Conservation (phyloP, 64 coral and sea anemone species). For the Stichodactyla mertensii region DNA sequence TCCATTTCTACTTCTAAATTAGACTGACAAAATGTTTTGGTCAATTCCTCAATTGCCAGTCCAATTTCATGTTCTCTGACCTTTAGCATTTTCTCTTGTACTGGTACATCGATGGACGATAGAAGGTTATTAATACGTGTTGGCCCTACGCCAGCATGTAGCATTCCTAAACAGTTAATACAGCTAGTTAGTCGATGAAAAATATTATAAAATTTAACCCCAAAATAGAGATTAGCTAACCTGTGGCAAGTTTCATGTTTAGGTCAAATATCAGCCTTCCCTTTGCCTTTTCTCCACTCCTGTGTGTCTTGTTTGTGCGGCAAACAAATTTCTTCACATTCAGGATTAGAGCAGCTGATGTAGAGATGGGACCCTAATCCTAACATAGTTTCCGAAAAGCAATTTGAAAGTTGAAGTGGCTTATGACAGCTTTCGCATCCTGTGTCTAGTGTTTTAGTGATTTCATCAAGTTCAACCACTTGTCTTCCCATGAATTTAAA, state of each 20-base stretch:
- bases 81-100: slow-evolving; percentile 18
- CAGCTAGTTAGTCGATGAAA: background rate
- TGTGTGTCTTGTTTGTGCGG: too few species aligned
- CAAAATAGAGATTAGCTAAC: slow-evolving; percentile 1
- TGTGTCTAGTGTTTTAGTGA: too few species aligned
- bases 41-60: slow-evolving; percentile 19
- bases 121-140: slow-evolving; percentile 29
- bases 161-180: slow-evolving; percentile 8
- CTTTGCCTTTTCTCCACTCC: too few species aligned
- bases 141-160: slow-evolving; percentile 32
- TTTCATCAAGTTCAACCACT: too few species aligned
- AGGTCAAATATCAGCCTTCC: slow-evolving; percentile 2
- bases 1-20: slow-evolving; percentile 30
- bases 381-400: too few species aligned
- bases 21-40: background rate
- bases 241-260: slow-evolving; percentile 36
- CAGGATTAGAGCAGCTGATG: too few species aligned
- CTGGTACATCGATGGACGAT: slow-evolving; percentile 21
- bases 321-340: too few species aligned
- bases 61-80: slow-evolving; percentile 24
- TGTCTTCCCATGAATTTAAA: too few species aligned
- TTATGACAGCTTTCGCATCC: too few species aligned
- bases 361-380: too few species aligned
- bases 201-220: background rate
- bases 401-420: too few species aligned